These are phyloP conservation scores for Bergia sp. DNA, from an alignment of 92 coral and sea anemone species.

Conservation along the genomic window DNA sequence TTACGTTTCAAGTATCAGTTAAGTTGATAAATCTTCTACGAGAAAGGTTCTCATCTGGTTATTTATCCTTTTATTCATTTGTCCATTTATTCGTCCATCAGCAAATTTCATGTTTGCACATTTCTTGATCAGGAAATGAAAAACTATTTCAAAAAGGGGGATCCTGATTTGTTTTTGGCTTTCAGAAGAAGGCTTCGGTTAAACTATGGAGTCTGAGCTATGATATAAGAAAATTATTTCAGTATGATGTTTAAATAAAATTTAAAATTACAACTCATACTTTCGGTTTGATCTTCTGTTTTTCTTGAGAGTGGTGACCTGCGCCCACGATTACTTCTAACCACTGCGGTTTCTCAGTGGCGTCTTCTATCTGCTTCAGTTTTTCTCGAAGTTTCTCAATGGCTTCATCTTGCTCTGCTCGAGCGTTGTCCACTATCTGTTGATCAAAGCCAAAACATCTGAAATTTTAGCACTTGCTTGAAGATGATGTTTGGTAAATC, in stretches of 20 bases:
- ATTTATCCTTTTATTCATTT: too few relatives aligned
- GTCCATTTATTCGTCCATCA: too few relatives aligned
- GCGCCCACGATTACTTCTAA: constrained; percentile 58
- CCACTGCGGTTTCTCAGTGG: constrained; percentile 43
- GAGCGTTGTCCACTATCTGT: background rate
- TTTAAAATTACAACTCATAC: background rate
- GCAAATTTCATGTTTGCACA: too few relatives aligned
- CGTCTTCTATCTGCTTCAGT: constrained; percentile 24
- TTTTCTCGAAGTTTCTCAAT: constrained; percentile 37
- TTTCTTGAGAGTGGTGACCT: constrained; percentile 46
- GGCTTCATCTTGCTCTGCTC: constrained; percentile 55
- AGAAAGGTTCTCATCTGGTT: too few relatives aligned
- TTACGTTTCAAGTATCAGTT: too few relatives aligned
- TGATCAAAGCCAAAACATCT: background rate
- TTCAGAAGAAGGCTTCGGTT: too few relatives aligned
- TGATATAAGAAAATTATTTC: too few relatives aligned
- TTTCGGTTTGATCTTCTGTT: constrained; percentile 53
- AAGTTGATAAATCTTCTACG: too few relatives aligned
- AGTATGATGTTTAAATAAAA: too few relatives aligned
- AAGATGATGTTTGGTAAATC: background rate
- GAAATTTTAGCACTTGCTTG: background rate
- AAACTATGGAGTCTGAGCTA: background rate
- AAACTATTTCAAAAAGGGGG: too few relatives aligned
- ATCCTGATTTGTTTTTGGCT: too few relatives aligned
- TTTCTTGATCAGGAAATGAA: too few relatives aligned